phyloP scores from a whole-genome alignment of 2,113 vertebrate species.

The Psilopogon haemacephalus region DNA sequence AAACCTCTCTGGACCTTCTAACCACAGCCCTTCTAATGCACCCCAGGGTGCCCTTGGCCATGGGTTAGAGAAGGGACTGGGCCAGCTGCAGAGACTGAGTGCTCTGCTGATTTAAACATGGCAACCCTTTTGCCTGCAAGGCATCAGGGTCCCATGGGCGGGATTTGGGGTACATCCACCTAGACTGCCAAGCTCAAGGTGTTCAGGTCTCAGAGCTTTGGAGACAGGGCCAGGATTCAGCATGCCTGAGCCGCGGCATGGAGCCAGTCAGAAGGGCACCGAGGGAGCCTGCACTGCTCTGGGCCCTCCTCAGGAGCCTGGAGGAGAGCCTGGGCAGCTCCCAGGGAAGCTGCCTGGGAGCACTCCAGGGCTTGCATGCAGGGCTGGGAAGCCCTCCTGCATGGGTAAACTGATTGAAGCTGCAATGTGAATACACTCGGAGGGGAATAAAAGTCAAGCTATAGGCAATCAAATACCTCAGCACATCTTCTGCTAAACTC shows the following conservation, averaged over 20 bases:
- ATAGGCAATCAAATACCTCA: not conserved
- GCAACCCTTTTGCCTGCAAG: not conserved
- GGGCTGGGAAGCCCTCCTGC: not conserved
- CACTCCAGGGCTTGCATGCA: not conserved
- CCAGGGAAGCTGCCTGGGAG: not conserved
- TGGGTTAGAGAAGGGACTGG: not conserved
- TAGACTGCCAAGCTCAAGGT: not conserved
- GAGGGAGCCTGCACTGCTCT: rapidly evolving
- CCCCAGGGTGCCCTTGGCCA: no score
- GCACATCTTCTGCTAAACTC: not conserved
- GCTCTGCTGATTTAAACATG: not conserved
- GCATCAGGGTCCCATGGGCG: rapidly evolving
- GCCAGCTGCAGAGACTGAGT: not conserved
- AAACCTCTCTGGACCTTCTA: no score
- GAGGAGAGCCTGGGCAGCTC: not conserved
- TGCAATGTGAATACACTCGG: not conserved
- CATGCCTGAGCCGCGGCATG: not conserved
- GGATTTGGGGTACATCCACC: not conserved
- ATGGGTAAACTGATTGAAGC: not conserved
- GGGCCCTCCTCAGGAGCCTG: not conserved
- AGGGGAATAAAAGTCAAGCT: not conserved
- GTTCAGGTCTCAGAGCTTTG: not conserved
- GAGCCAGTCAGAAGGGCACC: not conserved
- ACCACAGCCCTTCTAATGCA: no score
- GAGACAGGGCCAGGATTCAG: not conserved